Conservation (phyloP, 2,888 invertebrate genomes). For the Stenoptilia bipunctidactyla region DNA sequence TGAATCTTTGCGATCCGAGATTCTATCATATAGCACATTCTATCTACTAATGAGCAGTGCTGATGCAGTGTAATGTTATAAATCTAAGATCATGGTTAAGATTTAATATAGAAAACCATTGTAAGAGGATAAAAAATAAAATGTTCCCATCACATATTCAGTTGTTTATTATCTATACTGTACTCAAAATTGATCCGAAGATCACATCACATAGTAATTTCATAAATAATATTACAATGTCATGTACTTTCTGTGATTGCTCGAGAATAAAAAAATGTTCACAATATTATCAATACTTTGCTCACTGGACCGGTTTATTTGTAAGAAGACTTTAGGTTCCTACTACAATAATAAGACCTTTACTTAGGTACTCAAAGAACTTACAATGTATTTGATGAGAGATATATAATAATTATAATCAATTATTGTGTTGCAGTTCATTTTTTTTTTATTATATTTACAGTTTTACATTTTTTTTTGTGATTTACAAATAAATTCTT, state of each 20-base stretch:
- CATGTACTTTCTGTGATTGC: conserved; percentile 70
- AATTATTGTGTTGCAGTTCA: conserved; percentile 69
- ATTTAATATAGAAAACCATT: no score
- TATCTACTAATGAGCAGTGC: no score
- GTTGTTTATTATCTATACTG: conserved; percentile 81
- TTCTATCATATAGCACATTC: no score
- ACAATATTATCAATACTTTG: conserved; percentile 70
- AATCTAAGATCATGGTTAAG: no score
- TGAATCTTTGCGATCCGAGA: no score
- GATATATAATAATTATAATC: conserved; percentile 52
- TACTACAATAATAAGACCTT: conserved; percentile 59
- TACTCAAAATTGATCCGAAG: conserved; percentile 81
- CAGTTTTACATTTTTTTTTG: conserved; percentile 71
- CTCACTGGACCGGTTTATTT: conserved; percentile 69
- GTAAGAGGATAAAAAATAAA: conserved; percentile 32
- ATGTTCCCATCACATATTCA: conserved; percentile 73
- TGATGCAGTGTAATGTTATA: no score
- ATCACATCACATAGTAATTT: conserved; percentile 81
- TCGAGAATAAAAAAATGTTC: conserved; percentile 70
- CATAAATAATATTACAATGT: conserved; percentile 73
- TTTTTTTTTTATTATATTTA: conserved; percentile 70
- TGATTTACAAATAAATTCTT: conserved; percentile 73
- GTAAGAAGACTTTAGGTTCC: conserved; percentile 58
- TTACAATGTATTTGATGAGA: conserved; percentile 66
- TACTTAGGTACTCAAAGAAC: conserved; percentile 60